Base-by-base conservation (phyloP, 2,113 vertebrate species). In the Phylloscopus trochilus region DNA sequence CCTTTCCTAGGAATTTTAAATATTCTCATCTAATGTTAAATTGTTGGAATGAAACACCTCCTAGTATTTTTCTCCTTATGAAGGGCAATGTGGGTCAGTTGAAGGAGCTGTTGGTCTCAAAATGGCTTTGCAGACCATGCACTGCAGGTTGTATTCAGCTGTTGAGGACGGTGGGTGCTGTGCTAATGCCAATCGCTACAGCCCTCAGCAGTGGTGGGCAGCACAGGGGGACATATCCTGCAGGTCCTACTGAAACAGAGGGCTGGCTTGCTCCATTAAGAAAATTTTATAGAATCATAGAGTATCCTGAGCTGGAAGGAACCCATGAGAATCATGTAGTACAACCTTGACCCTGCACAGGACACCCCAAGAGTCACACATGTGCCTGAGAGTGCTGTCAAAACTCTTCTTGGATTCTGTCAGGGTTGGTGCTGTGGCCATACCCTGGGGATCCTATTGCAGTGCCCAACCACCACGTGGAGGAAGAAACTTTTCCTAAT, bases 1-100 rank as follows among this genome's bases (percentile, higher is more conserved):
- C 41, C 22, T 81, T 91, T 76, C 73, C 44, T 52, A 75, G 23
- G 10, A 52, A 72, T 93, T 94, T 97, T 87, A 90, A 93, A 94
- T 89, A 95, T 91, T 93, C 49, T 77, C 85, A 30, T 75, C 69
- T 89, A 75, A 60, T 56, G 67, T 51, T 78, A 70, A 66, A 62
- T 21, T 49, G 63, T 64, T 39, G 41, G 46, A 20, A 72, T 77
- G 30, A 86, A 95, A 84, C 15, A 20, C 14, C 18, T 89, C 64
- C 35, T 56, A 66, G 67, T 90, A 87, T 52, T 84, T 74, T 70
- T 13, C 28, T 62, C 5, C n/a, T 58, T 81, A 28, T 26, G 39
- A 88, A 85, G 81, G 49, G 68, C 15, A 60, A 5, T 33, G 11
- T 62, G n/a, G 43, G 46, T 55, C 47, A 74, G 7, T 27, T 27